These are phyloP conservation scores for Athetis lepigone DNA, from an alignment of 2,888 invertebrate species.

Conservation along the genomic window DNA sequence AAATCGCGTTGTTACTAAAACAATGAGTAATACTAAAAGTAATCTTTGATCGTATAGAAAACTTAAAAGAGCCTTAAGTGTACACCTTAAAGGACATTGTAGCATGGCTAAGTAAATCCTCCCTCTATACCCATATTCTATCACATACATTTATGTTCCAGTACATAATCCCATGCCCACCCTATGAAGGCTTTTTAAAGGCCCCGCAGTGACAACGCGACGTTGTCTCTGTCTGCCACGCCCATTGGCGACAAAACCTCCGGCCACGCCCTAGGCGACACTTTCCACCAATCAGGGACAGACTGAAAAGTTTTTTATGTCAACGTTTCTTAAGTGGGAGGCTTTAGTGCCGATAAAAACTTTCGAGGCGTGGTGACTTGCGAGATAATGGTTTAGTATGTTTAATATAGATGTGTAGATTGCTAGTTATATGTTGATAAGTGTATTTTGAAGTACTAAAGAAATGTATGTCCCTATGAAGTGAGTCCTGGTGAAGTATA, in stretches of 20 bases:
- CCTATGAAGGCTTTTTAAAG: conserved; percentile 79
- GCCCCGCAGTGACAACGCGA: conserved; percentile 82
- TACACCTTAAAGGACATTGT: not conserved
- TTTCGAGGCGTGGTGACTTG: conserved; percentile 41
- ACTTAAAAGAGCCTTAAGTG: no score
- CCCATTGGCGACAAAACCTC: conserved; percentile 87
- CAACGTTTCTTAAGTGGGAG: conserved; percentile 54
- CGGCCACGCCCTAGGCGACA: conserved; percentile 87
- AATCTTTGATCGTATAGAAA: not conserved
- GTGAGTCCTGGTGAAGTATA: no score
- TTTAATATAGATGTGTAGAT: not conserved
- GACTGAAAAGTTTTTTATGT: conserved; percentile 73
- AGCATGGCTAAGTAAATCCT: conserved; percentile 9
- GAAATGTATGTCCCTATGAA: not conserved
- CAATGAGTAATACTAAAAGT: not conserved
- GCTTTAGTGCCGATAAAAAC: conserved; percentile 52
- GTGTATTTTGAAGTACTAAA: not conserved
- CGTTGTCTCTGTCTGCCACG: conserved; percentile 82
- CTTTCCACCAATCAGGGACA: conserved; percentile 81
- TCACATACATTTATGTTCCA: conserved; percentile 48
- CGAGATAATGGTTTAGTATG: not conserved
- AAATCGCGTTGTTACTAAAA: not conserved
- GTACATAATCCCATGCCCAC: conserved; percentile 64
- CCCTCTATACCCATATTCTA: conserved; percentile 1
- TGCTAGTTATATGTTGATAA: not conserved